phyloP scores from a whole-genome alignment of 1,140 invertebrate species.

The Tetragonula clypearis region DNA sequence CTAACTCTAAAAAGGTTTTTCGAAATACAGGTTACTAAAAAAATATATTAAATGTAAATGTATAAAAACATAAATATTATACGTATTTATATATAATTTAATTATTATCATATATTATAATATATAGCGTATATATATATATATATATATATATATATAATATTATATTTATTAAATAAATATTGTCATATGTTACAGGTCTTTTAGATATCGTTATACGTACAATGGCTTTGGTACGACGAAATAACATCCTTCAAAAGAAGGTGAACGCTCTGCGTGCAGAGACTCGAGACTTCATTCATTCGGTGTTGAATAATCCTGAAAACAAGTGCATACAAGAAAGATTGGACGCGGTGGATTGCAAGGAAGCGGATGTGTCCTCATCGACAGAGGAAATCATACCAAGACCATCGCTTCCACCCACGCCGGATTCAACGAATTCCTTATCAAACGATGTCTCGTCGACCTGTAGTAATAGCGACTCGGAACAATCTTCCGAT shows the following conservation, averaged over 20 bases:
- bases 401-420: conserved; percentile 4
- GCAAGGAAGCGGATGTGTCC: conserved; percentile 31
- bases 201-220: conserved; percentile 80
- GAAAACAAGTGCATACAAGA: conserved; percentile 64
- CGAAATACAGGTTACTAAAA: neutral
- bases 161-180: too few species aligned
- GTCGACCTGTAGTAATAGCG: conserved; percentile 19
- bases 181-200: conserved; percentile 55
- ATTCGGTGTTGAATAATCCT: conserved; percentile 77
- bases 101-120: too few species aligned
- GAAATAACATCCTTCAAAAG: conserved; percentile 80
- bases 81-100: too few species aligned
- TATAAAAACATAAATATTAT: too few species aligned
- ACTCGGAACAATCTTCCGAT: conserved; percentile 10
- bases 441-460: conserved; percentile 10
- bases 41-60: too few species aligned
- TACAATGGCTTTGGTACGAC: conserved; percentile 79
- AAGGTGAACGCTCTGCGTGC: conserved; percentile 77
- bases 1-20: neutral
- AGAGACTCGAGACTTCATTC: conserved; percentile 80
- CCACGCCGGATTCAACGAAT: conserved; percentile 3
- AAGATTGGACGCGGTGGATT: conserved; percentile 3
- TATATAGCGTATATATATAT: too few species aligned
- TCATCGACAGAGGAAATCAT: conserved; percentile 39
- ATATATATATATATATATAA: too few species aligned